Base-by-base conservation (phyloP, 2,797 vertebrate genomes). In the Pangasius krempfi region DNA sequence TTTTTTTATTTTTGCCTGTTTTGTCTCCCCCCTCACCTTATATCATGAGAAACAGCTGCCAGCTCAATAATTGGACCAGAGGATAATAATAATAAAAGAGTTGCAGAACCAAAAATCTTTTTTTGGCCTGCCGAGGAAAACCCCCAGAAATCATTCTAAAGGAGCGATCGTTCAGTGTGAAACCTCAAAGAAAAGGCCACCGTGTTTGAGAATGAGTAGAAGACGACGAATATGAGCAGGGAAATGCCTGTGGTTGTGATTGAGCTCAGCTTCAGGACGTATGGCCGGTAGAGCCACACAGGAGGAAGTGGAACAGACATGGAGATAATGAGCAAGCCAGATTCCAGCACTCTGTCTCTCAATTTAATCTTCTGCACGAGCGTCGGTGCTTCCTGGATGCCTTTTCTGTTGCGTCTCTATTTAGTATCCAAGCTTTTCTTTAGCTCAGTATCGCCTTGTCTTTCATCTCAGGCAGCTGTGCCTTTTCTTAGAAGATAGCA, bases 301-400 rank as follows among this genome's bases (percentile, higher is more conserved):
- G 86, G 84, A 89, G 88, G 90, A 91, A 87, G 81, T 89, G 80
- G 56, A 89, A 54, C 88, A 89, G 85, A 85, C 73, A 1, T 81
- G 7, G 33, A 89, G 85, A 87, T 88, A 88, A 88, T 84, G 66
- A 88, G 47, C 83, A 85, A 47, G 82, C 76, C 82, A 70, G 83
- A 80, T 33, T 89, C 70, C 66, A 66, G 73, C 60, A 18, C 52
- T 87, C 44, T 47, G n/a, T 66, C 79, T 90, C 83, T 76, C 60
- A 9, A 56, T 13, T 70, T 52, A 37, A 83, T 87, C 89, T 70
- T 81, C 75, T 84, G 30, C 72, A 16, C 10, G 40, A 76, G 30
- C 79, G 20, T 73, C 8, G 68, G 27, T 7, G 68, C 50, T 78
- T 89, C 72, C 62, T 66, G 44, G 1, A 47, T 78, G 86, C 64